Conservation (phyloP, 2,888 invertebrate genomes). For the Muschampia plurimacula region DNA sequence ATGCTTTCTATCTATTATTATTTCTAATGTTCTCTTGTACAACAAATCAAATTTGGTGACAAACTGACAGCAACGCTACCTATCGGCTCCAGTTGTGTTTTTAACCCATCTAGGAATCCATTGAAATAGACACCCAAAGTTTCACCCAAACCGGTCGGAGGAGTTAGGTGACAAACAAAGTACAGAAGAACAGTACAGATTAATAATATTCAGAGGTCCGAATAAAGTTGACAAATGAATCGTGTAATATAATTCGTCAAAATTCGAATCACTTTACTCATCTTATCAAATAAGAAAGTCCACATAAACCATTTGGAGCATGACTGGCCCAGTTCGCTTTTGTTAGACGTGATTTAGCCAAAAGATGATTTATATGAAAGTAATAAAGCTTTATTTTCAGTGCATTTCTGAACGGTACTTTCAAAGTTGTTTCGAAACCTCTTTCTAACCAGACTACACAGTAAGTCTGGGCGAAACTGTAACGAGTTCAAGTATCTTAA, state of each 20-base stretch:
- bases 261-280: background rate
- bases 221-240: background rate
- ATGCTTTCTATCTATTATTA: too few species aligned
- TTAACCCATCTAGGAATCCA: too few species aligned
- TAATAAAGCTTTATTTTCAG: conserved; percentile 3
- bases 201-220: too few species aligned
- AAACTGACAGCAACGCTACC: too few species aligned
- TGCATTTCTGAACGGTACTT: conserved; percentile 1
- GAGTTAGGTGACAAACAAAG: too few species aligned
- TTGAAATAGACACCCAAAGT: too few species aligned
- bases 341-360: conserved; percentile 1
- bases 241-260: conserved; percentile 19
- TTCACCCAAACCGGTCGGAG: too few species aligned
- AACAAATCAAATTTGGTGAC: too few species aligned
- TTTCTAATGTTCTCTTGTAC: too few species aligned
- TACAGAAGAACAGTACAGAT: too few species aligned
- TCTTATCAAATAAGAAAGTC: conserved; percentile 37
- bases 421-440: conserved; percentile 32
- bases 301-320: conserved; percentile 31
- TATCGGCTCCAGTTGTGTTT: too few species aligned
- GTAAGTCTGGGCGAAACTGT: conserved; percentile 4
- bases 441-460: conserved; percentile 30
- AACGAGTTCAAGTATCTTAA: background rate
- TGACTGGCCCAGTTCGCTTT: conserved; percentile 33
- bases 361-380: background rate